Conservation (phyloP, 2,113 vertebrate genomes). For the Guaruba guarouba region DNA sequence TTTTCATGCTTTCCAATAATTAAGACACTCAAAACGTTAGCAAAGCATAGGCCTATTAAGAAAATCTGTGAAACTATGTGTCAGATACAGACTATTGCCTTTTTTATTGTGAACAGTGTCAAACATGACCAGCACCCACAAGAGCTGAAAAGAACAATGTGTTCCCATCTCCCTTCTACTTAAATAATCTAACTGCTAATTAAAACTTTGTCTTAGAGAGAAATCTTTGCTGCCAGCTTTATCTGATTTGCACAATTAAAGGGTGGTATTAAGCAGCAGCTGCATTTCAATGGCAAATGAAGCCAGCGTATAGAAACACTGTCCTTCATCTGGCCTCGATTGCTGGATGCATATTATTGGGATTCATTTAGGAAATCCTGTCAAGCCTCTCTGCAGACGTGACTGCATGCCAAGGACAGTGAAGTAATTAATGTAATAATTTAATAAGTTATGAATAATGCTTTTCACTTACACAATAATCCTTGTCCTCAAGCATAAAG, state of each 20-base stretch:
- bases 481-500: neutral
- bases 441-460: neutral
- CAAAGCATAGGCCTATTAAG: neutral
- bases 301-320: neutral
- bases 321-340: neutral
- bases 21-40: neutral
- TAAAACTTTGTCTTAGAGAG: conserved; percentile 35
- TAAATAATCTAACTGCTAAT: conserved; percentile 33
- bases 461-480: neutral
- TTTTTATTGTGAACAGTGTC: neutral
- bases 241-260: neutral
- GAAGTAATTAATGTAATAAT: neutral
- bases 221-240: neutral
- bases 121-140: neutral
- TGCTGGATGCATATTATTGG: neutral
- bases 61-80: neutral
- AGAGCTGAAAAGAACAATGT: neutral
- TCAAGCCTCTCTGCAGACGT: neutral
- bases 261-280: neutral
- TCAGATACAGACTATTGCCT: neutral
- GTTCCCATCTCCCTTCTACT: neutral
- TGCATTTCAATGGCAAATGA: neutral
- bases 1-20: neutral
- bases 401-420: neutral
- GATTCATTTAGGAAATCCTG: neutral